These are phyloP conservation scores for Pogonognathellus flavescens DNA, from an alignment of 1,140 invertebrate species.

Conservation along the genomic window DNA sequence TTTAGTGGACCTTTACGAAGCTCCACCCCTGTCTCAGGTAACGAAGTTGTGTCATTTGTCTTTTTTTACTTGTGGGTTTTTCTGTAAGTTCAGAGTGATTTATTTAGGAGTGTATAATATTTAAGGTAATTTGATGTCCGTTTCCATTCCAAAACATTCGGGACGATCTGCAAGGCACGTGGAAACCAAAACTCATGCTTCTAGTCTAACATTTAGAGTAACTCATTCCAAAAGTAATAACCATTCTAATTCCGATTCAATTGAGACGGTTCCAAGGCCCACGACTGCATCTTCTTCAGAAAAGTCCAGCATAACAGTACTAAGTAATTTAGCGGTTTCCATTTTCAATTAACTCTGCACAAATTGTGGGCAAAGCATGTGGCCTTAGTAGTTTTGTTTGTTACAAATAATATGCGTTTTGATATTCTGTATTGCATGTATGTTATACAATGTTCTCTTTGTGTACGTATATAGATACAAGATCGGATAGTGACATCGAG, in stretches of 20 bases:
- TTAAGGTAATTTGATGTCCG: constrained; percentile 7
- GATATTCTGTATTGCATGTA: neutral
- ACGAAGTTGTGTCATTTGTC: neutral
- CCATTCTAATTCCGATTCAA: constrained; percentile 12
- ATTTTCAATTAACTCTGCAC: neutral
- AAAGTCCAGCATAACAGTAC: constrained; percentile 27
- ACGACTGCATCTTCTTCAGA: neutral
- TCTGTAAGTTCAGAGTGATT: neutral
- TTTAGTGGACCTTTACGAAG: constrained; percentile 30
- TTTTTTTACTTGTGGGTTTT: neutral
- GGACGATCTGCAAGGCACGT: constrained; percentile 12
- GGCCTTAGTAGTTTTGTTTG: no score
- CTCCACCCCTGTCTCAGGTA: constrained; percentile 61
- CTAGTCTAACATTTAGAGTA: constrained; percentile 23
- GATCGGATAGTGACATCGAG: constrained; percentile 66
- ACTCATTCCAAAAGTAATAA: neutral
- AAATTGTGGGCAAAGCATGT: no score
- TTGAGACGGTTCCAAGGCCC: constrained; percentile 10
- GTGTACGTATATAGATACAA: constrained; percentile 55
- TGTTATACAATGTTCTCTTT: neutral
- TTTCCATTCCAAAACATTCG: constrained; percentile 27
- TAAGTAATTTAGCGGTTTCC: constrained; percentile 16
- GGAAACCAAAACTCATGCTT: constrained; percentile 32
- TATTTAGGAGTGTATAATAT: neutral
- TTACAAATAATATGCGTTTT: no score